Evolutionary conservation across 2,888 invertebrate species (phyloP).

Genomic region (Orchestes rusci): DNA sequence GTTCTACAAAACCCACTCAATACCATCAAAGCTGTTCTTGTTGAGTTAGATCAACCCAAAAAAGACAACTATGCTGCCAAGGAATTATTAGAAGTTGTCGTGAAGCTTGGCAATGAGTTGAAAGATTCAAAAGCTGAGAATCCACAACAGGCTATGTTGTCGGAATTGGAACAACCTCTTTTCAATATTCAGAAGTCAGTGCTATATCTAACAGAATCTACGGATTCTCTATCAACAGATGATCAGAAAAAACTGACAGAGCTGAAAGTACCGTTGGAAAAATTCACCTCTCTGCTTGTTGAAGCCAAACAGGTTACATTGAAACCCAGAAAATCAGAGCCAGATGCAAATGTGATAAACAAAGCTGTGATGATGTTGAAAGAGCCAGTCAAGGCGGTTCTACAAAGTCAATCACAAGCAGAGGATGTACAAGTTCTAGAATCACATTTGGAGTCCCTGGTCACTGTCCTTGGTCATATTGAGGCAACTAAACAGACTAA

Average conservation of each 20-base stretch:
- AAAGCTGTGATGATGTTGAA: slow-evolving; percentile 11
- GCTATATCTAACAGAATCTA: too few relatives aligned
- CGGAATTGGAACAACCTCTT: slow-evolving; percentile 11
- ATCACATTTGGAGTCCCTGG: slow-evolving; percentile 1
- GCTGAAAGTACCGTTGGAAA: slow-evolving; percentile 27
- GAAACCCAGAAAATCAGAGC: slow-evolving; percentile 16
- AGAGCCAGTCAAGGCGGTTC: slow-evolving; percentile 4
- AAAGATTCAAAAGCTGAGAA: too few relatives aligned
- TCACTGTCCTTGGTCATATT: slow-evolving; percentile 5
- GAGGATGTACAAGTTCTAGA: slow-evolving; percentile 11
- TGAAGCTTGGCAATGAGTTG: too few relatives aligned
- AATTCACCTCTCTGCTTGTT: slow-evolving; percentile 25
- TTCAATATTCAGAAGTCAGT: too few relatives aligned
- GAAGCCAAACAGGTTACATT: slow-evolving; percentile 6
- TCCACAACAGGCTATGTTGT: too few relatives aligned
- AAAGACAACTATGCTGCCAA: too few relatives aligned
- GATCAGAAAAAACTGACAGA: slow-evolving; percentile 2
- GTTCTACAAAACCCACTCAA: too few relatives aligned
- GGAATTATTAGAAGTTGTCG: too few relatives aligned
- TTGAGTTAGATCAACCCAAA: too few relatives aligned
- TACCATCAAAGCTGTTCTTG: too few relatives aligned
- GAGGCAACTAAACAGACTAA: slow-evolving; percentile 1
- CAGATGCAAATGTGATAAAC: slow-evolving; percentile 15
- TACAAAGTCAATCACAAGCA: slow-evolving; percentile 6
- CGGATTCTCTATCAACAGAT: too few relatives aligned